Evolutionary conservation across 2,888 invertebrate genomes (phyloP), one percentile per base, ranked within the genome.

Genomic region (Lymantria dispar): DNA sequence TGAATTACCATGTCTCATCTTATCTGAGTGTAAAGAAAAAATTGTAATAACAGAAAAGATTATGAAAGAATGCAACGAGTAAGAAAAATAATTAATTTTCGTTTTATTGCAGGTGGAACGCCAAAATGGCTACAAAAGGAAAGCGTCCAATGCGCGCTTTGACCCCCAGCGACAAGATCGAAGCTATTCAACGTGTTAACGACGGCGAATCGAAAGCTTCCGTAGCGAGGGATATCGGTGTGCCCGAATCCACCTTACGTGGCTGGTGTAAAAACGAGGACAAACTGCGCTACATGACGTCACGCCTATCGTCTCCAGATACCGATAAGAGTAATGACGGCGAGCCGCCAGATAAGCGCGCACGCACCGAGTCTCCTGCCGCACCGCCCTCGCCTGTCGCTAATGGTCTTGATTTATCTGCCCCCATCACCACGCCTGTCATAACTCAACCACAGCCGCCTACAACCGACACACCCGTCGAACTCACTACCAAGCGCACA

Each of bases 181-280:
- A 95, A 72, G 96, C 96, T 37, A 95, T 97, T 65, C 94, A 95
- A 69, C 92, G 96, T 60, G 96, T 97, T 42, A 96, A 96, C 87
- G 95, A 95, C 78, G 96, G 96, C 47, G 96, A 96, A 80, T 96
- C 96, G 50, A 96, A 97, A 75, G 96, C 97, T 2, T 96, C 96
- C 0, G 96, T 97, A 0, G 96, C 96, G 1, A 92, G 96, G 3
- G 96, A 96, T 78, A 96, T 96, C 74, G 96, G 96, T 36, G 96
- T 97, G 13, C 96, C 97, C 0, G 97, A 97, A 81, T 96, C 96
- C 2, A 97, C 97, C 8, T 89, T 97, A 12, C 93, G 97, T 3
- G 97, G 97, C 52, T 97, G 97, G 97, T 97, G 96, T 85, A 97
- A 97, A 82, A 95, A 96, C 75, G 96, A 96, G 76, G 95, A 95